Percentiles rank a stretch among this genome's conserved stretches.
Evolutionary conservation across 53 echinoderm and acorn worm species (phyloP).

Genomic region (Holothuria leucospilota): DNA sequence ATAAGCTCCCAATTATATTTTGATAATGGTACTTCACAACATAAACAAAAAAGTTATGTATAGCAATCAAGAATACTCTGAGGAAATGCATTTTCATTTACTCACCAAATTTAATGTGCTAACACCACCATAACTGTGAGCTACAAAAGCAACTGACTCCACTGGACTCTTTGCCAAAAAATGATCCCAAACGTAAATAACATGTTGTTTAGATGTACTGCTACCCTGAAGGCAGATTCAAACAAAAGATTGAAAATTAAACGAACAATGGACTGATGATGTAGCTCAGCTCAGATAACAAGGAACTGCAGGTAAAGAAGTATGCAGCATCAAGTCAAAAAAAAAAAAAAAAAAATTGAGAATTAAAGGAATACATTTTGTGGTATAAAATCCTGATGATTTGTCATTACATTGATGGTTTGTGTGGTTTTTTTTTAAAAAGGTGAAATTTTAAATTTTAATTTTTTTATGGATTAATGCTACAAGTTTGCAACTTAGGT

Average conservation of each 20-base stretch:
- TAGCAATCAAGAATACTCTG: no score
- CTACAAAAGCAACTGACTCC: constrained; percentile 79
- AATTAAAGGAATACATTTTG: background rate
- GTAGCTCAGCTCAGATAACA: background rate
- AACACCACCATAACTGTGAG: constrained; percentile 91
- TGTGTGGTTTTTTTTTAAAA: no score
- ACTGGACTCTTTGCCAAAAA: constrained; percentile 71
- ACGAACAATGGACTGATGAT: background rate
- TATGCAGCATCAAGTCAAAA: no score
- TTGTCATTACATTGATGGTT: no score
- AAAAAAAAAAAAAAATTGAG: no score
- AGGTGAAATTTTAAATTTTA: no score
- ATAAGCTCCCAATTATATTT: no score
- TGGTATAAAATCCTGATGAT: no score
- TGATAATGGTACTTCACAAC: no score
- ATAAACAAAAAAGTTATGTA: no score
- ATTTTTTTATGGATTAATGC: no score
- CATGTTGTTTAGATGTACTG: constrained; percentile 70
- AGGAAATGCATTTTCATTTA: background rate
- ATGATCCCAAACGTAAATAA: constrained; percentile 77
- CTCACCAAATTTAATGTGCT: constrained; percentile 82
- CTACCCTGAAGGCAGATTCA: constrained; percentile 62
- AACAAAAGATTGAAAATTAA: background rate
- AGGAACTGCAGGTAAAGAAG: background rate
- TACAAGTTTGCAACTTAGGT: no score